Evolutionary conservation across 2,113 vertebrate genomes (phyloP).

Genomic region (Porphyrio hochstetteri): DNA sequence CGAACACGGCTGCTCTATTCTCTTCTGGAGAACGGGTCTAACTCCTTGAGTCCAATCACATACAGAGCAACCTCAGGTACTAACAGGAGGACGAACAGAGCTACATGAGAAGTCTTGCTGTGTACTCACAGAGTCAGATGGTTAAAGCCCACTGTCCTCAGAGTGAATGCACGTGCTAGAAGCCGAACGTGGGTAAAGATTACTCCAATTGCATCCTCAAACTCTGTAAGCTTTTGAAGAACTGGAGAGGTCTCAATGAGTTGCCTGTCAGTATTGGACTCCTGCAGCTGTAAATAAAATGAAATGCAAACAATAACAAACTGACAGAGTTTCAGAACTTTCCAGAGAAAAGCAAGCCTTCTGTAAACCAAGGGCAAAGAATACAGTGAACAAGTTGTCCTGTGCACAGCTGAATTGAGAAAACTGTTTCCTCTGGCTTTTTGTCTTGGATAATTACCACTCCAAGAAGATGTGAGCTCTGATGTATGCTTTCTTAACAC

Average conservation of each 20-base stretch:
- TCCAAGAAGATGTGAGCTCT: background rate
- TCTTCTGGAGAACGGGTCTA: background rate
- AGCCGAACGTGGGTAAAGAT: conserved; percentile 94
- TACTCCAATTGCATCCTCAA: conserved; percentile 93
- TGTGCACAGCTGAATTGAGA: background rate
- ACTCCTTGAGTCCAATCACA: background rate
- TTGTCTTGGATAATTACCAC: background rate
- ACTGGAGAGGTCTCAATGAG: conserved; percentile 97
- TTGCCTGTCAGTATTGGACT: conserved; percentile 92
- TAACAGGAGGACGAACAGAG: background rate
- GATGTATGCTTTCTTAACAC: background rate
- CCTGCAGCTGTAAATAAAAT: conserved; percentile 85
- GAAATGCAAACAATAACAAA: background rate
- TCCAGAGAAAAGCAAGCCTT: background rate
- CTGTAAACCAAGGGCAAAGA: background rate
- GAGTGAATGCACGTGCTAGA: conserved; percentile 91
- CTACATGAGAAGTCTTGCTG: background rate
- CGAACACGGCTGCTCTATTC: background rate
- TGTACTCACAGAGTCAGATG: conserved; percentile 96
- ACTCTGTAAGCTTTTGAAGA: conserved; percentile 94
- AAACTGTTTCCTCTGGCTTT: background rate
- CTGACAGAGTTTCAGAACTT: background rate
- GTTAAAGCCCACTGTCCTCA: conserved; percentile 98
- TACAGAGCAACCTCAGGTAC: background rate
- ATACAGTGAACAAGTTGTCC: background rate